Evolutionary conservation across 2,888 invertebrate genomes (phyloP).

Genomic region (Diachrysia chrysitis): DNA sequence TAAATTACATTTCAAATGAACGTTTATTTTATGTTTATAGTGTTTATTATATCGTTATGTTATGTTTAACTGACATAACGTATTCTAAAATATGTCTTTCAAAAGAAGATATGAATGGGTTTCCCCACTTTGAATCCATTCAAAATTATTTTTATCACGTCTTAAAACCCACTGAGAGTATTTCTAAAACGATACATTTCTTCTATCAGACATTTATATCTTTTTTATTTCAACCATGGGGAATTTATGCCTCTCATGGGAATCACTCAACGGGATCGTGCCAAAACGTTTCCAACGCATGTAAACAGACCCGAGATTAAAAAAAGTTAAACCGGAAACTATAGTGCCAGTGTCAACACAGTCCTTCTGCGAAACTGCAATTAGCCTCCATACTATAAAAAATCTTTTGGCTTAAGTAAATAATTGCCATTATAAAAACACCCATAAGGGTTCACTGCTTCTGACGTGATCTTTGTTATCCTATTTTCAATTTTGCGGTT

Average conservation of each 20-base stretch:
- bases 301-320: constrained; percentile 67
- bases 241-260: constrained; percentile 70
- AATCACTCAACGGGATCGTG: constrained; percentile 66
- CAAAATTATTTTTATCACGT: constrained; percentile 53
- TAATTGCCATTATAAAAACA: constrained; percentile 47
- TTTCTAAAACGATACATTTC: constrained; percentile 52
- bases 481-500: constrained; percentile 34
- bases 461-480: constrained; percentile 21
- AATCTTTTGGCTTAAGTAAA: constrained; percentile 56
- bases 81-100: constrained; percentile 46
- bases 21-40: constrained; percentile 30
- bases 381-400: constrained; percentile 64
- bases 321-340: constrained; percentile 79
- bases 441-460: constrained; percentile 43
- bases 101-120: constrained; percentile 33
- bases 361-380: constrained; percentile 82
- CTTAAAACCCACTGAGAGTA: constrained; percentile 48
- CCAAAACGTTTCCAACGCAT: constrained; percentile 71
- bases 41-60: constrained; percentile 32
- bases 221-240: constrained; percentile 61
- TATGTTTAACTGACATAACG: constrained; percentile 31
- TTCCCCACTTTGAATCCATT: constrained; percentile 45
- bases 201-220: constrained; percentile 51
- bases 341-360: constrained; percentile 75
- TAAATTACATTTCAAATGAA: constrained; percentile 29